phyloP scores from a whole-genome alignment of 1,140 invertebrate species.

The Micrasema longulum region DNA sequence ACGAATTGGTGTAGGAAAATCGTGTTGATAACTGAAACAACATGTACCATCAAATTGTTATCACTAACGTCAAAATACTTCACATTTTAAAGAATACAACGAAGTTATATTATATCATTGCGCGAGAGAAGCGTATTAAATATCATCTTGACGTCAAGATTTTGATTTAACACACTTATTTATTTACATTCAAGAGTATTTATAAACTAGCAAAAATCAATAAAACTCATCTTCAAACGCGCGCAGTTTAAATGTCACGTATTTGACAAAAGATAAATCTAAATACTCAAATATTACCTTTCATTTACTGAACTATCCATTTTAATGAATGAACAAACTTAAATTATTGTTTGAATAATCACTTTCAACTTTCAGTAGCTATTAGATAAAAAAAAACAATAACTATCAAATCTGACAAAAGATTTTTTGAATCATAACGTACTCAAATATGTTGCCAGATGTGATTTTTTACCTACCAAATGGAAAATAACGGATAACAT shows the following conservation, averaged over 20 bases:
- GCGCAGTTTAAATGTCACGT: slow-evolving; percentile 37
- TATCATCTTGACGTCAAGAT: slow-evolving; percentile 24
- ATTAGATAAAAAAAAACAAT: too few relatives aligned
- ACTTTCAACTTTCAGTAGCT: too few relatives aligned
- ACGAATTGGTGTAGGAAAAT: slow-evolving; percentile 8
- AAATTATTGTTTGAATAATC: too few relatives aligned
- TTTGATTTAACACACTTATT: slow-evolving; percentile 37
- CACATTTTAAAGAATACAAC: too few relatives aligned
- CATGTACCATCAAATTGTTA: too few relatives aligned
- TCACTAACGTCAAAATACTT: too few relatives aligned
- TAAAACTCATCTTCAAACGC: slow-evolving; percentile 45
- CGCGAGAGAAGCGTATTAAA: not conserved
- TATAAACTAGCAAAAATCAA: slow-evolving; percentile 47
- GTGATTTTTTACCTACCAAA: too few relatives aligned
- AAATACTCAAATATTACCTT: not conserved
- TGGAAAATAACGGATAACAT: too few relatives aligned
- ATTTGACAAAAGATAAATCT: too few relatives aligned
- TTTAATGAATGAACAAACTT: too few relatives aligned
- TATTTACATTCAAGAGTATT: slow-evolving; percentile 47
- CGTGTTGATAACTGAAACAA: slow-evolving; percentile 36
- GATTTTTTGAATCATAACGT: slow-evolving; percentile 28
- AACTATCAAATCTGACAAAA: slow-evolving; percentile 13
- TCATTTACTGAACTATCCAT: slow-evolving; percentile 11
- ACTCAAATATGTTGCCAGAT: not conserved
- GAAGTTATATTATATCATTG: too few relatives aligned